Conservation (phyloP, 2,797 vertebrate genomes). For the Limosa lapponica region DNA sequence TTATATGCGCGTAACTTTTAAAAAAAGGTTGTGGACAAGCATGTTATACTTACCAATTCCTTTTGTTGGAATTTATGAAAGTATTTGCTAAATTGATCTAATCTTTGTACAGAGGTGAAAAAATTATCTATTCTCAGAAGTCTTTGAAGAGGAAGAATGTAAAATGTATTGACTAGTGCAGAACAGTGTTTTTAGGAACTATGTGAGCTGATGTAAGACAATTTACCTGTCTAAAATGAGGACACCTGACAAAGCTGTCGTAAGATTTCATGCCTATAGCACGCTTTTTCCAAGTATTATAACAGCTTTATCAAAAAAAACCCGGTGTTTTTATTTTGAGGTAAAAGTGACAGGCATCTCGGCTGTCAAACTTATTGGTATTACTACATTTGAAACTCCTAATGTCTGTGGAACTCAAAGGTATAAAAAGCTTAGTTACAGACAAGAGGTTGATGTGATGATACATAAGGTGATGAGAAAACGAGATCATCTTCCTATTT, state of each 20-base stretch:
- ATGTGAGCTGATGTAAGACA: background rate
- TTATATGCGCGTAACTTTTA: background rate
- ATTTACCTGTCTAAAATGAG: slow-evolving; percentile 28
- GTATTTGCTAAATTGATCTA: background rate
- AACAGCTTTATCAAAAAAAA: background rate
- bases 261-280: background rate
- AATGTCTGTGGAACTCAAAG: background rate
- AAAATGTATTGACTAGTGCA: background rate
- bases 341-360: background rate
- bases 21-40: background rate
- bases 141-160: background rate
- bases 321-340: background rate
- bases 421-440: background rate
- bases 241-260: slow-evolving; percentile 7
- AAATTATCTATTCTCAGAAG: background rate
- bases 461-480: background rate
- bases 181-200: background rate
- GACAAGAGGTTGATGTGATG: background rate
- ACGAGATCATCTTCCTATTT: background rate
- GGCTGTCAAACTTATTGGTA: background rate
- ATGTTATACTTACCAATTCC: background rate
- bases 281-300: background rate
- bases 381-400: background rate
- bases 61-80: background rate
- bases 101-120: background rate